These are phyloP conservation scores for Rhinopomastus cyanomelas DNA, from an alignment of 2,113 vertebrate genomes.

Conservation along the genomic window DNA sequence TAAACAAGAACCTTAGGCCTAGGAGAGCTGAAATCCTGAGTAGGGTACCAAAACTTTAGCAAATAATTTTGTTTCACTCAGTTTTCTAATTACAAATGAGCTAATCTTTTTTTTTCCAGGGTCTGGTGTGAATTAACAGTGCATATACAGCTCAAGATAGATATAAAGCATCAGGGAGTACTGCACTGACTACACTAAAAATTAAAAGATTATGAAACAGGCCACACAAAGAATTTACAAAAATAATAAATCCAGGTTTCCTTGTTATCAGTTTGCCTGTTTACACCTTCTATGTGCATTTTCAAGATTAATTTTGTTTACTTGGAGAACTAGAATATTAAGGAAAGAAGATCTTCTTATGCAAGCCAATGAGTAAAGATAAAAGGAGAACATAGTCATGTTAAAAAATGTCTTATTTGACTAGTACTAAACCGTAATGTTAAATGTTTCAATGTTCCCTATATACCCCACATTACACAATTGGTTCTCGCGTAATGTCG, in stretches of 20 bases:
- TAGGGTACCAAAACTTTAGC: not conserved
- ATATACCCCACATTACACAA: not conserved
- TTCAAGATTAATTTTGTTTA: not conserved
- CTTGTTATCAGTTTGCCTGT: not conserved
- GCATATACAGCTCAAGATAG: not conserved
- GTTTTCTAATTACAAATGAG: not conserved
- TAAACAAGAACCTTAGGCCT: not conserved
- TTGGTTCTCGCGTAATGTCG: not conserved
- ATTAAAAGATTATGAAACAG: not conserved
- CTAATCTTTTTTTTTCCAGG: not conserved
- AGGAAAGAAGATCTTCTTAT: not conserved
- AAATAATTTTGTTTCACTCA: not conserved
- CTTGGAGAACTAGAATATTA: not conserved
- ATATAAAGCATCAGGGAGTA: not conserved
- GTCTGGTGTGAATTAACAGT: not conserved
- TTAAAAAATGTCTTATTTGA: not conserved
- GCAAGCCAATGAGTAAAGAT: not conserved
- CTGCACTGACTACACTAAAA: not conserved
- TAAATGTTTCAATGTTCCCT: not conserved
- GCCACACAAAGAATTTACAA: not conserved
- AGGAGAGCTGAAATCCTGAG: not conserved
- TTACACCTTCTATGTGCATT: not conserved
- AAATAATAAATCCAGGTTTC: not conserved
- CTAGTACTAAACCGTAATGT: not conserved
- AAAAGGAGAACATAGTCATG: not conserved